Evolutionary conservation across 2,888 invertebrate species (phyloP).

Genomic region (Coecobrya sp.): DNA sequence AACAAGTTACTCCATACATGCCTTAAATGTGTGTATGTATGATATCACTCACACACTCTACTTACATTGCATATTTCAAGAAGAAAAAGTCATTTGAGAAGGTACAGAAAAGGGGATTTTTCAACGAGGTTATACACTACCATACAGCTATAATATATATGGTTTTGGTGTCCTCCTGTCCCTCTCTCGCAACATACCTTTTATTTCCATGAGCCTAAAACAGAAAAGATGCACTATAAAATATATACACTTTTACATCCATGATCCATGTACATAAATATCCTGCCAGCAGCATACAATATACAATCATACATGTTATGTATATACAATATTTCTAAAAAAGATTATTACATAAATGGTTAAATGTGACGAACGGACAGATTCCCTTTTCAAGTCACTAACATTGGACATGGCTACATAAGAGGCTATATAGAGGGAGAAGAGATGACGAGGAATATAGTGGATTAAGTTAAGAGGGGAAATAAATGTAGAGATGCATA

Average conservation of each 20-base stretch:
- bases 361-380: slow-evolving; percentile 58
- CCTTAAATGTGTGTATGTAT: too few relatives aligned
- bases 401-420: slow-evolving; percentile 29
- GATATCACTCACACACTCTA: too few relatives aligned
- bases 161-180: slow-evolving; percentile 3
- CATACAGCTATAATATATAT: too few relatives aligned
- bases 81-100: slow-evolving; percentile 46
- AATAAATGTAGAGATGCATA: not conserved
- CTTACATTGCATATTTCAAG: not conserved
- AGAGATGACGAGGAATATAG: not conserved
- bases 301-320: not conserved
- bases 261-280: too few relatives aligned
- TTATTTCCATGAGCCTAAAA: too few relatives aligned
- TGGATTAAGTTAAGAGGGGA: not conserved
- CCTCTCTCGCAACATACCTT: not conserved
- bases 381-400: slow-evolving; percentile 47
- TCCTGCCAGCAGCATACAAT: not conserved
- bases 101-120: slow-evolving; percentile 16
- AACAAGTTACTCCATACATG: slow-evolving; percentile 60
- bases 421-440: not conserved
- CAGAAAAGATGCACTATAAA: too few relatives aligned
- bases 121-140: not conserved
- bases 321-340: not conserved
- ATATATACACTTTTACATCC: too few relatives aligned
- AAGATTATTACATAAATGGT: slow-evolving; percentile 49